Base-by-base conservation (phyloP, 2,113 vertebrate genomes). In the Rana temporaria region DNA sequence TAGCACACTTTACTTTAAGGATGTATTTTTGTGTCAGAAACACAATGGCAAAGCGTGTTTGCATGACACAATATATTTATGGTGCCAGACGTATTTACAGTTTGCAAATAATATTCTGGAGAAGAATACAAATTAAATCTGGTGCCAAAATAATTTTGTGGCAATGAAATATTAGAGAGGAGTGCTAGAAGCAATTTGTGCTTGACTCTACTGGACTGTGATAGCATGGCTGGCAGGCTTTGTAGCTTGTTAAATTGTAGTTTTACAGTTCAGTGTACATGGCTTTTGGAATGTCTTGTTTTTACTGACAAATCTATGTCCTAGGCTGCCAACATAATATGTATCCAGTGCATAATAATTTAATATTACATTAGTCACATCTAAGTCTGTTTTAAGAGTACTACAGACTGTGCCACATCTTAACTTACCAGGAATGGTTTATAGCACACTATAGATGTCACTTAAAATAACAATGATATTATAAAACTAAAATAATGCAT, bases 251-350 rank as follows among this genome's bases (percentile, higher is more conserved):
- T 82, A 82, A 82, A 75, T 82, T 62, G 70, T 74, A 59, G 62
- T 82, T 74, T 82, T 82, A 82, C 80, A 82, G 70, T 82, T 82
- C 80, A 82, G 26, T 82, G 79, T 82, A 82, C 70, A 82, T 82
- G 70, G 32, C 71, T 75, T 75, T 75, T 74, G 62, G 30, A 82
- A 67, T 42, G 70, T 65, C 80, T 74, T 73, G 67, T 56, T 82
- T 64, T 65, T 75, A 55, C 70, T 66, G 70, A 59, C 26, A 74
- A 82, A 75, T 82, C 22, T 64, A 72, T 81, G 59, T 34, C 53
- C 42, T 64, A 8, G 63, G 17, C 52, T 82, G 80, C 52, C 71
- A 74, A 59, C 72, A 64, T 52, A 70, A 22, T 32, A 52, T 67
- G n/a, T 74, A 17, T 67, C 19, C 66, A 34, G 20, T 65, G 26